phyloP scores from a whole-genome alignment of 2,888 invertebrate genomes.

The Electrophaes corylata region DNA sequence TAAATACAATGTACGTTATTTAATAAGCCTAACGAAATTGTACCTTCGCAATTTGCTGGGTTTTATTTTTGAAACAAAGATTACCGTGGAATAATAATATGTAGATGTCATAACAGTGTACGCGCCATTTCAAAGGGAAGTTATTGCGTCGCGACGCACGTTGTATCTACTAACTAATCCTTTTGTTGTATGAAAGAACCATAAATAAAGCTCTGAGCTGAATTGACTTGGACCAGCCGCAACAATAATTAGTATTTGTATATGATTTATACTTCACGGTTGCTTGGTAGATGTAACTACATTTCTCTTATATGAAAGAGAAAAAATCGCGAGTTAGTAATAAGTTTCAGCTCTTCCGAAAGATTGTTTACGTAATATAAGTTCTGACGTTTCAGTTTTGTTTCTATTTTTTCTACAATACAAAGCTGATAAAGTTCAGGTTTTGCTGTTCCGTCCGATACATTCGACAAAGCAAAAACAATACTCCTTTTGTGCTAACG shows the following conservation, averaged over 20 bases:
- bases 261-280: conserved; percentile 53
- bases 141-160: conserved; percentile 61
- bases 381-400: conserved; percentile 30
- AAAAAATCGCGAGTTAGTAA: conserved; percentile 3
- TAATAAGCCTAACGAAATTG: conserved; percentile 59
- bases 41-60: conserved; percentile 37
- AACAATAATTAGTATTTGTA: conserved; percentile 69
- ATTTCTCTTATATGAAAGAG: conserved; percentile 23
- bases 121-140: conserved; percentile 68
- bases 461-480: conserved; percentile 78
- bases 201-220: conserved; percentile 59
- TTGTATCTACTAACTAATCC: conserved; percentile 53
- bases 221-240: conserved; percentile 72
- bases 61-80: conserved; percentile 57
- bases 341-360: neutral
- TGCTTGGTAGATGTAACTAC: conserved; percentile 27
- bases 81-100: conserved; percentile 46
- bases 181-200: conserved; percentile 66
- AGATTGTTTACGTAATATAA: neutral
- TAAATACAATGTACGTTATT: conserved; percentile 68
- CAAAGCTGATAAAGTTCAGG: conserved; percentile 65
- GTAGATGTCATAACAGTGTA: conserved; percentile 63
- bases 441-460: conserved; percentile 68
- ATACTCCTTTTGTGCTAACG: conserved; percentile 71
- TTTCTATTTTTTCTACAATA: conserved; percentile 48